Base-by-base conservation (phyloP, 1,140 invertebrate species). In the Drosophila ercepeae region DNA sequence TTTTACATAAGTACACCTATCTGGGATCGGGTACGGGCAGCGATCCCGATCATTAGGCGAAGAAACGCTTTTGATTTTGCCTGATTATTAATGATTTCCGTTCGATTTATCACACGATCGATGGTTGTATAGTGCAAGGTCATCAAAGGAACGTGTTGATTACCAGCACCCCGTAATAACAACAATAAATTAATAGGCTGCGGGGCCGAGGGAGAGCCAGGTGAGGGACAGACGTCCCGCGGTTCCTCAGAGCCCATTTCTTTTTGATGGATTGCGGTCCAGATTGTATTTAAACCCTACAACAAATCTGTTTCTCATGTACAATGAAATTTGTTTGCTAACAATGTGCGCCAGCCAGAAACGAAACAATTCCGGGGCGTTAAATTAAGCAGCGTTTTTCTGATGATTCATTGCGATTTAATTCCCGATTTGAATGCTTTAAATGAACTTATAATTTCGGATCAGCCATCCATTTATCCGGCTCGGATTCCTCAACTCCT, bases 11-110 rank as follows among this genome's bases (percentile, higher is more conserved):
- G 50, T 64, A 44, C 32, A 48, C 50, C 34, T 50, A 61, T 61
- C 64, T 49, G 13, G 21, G n/a, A n/a, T n/a, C 21, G 21, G 21
- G 21, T 34, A 21, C 27, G 41, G 29, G 42, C 27, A 48, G 45
- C 69, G 69, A 73, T 75, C 71, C 63, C 81, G 55, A 86, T 84
- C 81, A 84, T 84, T 84, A 84, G 84, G 75, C 42, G 32, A 59
- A 75, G 53, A 61, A 75, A 75, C 77, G 65, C 75, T 78, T 72
- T 81, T 70, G 70, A 74, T 72, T 76, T 70, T 61, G 73, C 34
- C 59, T 59, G 81, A 88, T 88, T 84, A 84, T 84, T 88, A 84
- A 84, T 84, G 81, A 84, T 84, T 84, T 84, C 81, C 81, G 81
- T 81, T 84, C 82, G 78, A 88, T 84, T 81, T 84, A 81, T 86